These are phyloP conservation scores for Cassiopea andromeda DNA, from an alignment of 30 jellyfish, hydroid and myxozoan species.

Conservation along the genomic window DNA sequence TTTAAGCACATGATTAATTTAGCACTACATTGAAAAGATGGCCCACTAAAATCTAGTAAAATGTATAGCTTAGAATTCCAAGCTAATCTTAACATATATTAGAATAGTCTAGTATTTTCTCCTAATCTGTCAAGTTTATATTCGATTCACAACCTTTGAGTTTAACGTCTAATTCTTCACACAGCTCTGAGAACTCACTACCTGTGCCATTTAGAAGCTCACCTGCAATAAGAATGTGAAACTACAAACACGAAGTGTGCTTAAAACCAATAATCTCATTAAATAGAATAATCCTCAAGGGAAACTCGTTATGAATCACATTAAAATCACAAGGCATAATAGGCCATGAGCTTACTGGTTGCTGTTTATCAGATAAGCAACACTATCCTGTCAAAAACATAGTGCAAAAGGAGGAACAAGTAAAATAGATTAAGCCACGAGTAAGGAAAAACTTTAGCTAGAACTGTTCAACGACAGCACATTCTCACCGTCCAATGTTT, in stretches of 20 bases:
- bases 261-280: not conserved
- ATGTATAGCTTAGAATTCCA: too few relatives aligned
- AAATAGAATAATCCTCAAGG: not conserved
- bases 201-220: constrained; percentile 44
- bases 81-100: too few relatives aligned
- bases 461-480: not conserved
- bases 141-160: constrained; percentile 15
- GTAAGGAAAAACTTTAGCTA: not conserved
- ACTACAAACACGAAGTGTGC: too few relatives aligned
- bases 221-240: constrained; percentile 4
- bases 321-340: too few relatives aligned
- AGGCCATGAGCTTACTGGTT: too few relatives aligned
- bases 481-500: constrained; percentile 36
- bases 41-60: too few relatives aligned
- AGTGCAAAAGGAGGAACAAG: not conserved
- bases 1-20: too few relatives aligned
- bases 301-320: not conserved
- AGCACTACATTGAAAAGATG: too few relatives aligned
- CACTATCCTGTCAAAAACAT: not conserved
- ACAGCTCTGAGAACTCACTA: constrained; percentile 53
- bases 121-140: not conserved
- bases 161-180: constrained; percentile 32
- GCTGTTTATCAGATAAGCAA: not conserved
- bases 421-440: not conserved
- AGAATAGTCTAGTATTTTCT: too few relatives aligned